Base-by-base conservation (phyloP, 2,797 vertebrate species). In the Crax fasciolata region DNA sequence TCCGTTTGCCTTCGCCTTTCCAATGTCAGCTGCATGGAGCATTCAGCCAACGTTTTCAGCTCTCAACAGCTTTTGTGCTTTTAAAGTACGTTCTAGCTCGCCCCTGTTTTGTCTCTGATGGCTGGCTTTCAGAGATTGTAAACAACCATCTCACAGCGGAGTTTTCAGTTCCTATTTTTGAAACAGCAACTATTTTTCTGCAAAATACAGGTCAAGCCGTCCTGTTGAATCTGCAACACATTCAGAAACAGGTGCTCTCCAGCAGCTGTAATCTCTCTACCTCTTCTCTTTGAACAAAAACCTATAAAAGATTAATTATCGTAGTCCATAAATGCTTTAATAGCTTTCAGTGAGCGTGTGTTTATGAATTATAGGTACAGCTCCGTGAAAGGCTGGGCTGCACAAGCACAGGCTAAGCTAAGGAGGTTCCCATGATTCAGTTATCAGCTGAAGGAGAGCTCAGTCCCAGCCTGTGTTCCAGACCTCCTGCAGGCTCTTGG, bases 21-120 rank as follows among this genome's bases (percentile, higher is more conserved):
- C 94, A 63, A 13, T 2, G 17, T 75, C 90, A 94, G 93, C 80
- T 66, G 51, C 28, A 1, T 1, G 1, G 32, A 91, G 82, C 61
- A 21, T 66, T 68, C 66, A 51, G 87, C 63, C 87, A 93, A 28
- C 63, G 6, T 61, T 84, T 71, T 27, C 70, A 86, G 82, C 70
- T 91, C 84, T 86, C 84, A 49, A 24, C 77, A 79, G 94, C 93
- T 91, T 95, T 92, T 87, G 76, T 88, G 82, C 27, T 65, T 87
- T 74, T 71, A 75, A 93, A 95, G 76, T 6, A 46, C 38, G 20
- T 75, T 65, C n/a, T 30, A 68, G 63, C 78, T 55, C 67, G 65
- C 57, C 81, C 83, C 75, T 71, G 52, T 75, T 88, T 92, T 38
- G 81, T 86, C 90, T 86, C 88, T 59, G 67, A 76, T 77, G 84